These are phyloP conservation scores for Chionodraco myersi DNA, from an alignment of 2,113 vertebrate genomes.

Conservation along the genomic window DNA sequence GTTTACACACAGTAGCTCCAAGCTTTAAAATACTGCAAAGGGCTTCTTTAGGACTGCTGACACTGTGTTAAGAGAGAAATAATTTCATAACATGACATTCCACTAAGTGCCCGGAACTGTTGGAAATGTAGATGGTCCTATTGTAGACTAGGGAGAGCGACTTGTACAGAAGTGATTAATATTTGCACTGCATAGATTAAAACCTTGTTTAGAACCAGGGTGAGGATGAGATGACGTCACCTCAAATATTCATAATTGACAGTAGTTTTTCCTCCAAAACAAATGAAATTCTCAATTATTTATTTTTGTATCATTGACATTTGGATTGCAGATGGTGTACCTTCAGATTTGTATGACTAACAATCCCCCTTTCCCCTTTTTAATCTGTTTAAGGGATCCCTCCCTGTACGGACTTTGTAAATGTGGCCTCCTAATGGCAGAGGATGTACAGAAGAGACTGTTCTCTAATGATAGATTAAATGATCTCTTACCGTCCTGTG, in stretches of 20 bases:
- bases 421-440: constrained; percentile 51
- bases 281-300: constrained; percentile 63
- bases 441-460: constrained; percentile 70
- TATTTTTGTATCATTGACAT: constrained; percentile 77
- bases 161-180: constrained; percentile 62
- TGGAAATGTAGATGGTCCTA: constrained; percentile 17
- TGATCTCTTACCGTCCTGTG: constrained; percentile 77
- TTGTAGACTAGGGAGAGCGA: constrained; percentile 30
- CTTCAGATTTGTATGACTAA: constrained; percentile 61
- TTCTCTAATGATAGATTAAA: constrained; percentile 59
- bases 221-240: constrained; percentile 20
- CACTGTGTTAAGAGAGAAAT: neutral
- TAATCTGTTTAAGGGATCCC: constrained; percentile 26
- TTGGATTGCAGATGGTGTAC: constrained; percentile 53
- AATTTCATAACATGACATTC: constrained; percentile 63
- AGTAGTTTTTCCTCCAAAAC: constrained; percentile 32
- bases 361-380: constrained; percentile 24
- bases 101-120: constrained; percentile 47
- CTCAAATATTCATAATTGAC: constrained; percentile 29
- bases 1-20: constrained; percentile 32
- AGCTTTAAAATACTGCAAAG: constrained; percentile 22
- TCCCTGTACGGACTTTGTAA: constrained; percentile 63
- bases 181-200: constrained; percentile 71
- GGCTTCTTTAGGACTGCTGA: constrained; percentile 35
- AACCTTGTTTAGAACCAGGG: constrained; percentile 26